Evolutionary conservation across 2,797 vertebrate genomes (phyloP).

Genomic region (Pristis pectinata): DNA sequence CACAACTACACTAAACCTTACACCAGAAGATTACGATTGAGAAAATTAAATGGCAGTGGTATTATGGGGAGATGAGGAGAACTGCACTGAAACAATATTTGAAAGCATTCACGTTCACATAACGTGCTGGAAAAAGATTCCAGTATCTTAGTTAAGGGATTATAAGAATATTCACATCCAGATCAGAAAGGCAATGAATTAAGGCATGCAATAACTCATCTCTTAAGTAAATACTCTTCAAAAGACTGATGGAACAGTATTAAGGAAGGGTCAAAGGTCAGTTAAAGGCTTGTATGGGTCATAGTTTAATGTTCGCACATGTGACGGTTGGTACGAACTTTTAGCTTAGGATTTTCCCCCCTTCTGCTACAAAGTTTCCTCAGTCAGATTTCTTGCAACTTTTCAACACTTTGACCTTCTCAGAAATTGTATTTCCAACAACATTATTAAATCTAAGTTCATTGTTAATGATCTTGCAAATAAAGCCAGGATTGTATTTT

Average conservation of each 20-base stretch:
- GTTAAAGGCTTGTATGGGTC: constrained; percentile 43
- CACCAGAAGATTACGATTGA: constrained; percentile 68
- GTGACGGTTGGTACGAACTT: constrained; percentile 27
- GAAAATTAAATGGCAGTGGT: constrained; percentile 68
- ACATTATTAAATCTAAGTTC: background rate
- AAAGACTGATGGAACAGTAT: constrained; percentile 62
- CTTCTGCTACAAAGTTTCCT: background rate
- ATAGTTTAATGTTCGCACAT: constrained; percentile 24
- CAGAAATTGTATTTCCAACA: background rate
- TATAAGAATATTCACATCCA: constrained; percentile 94
- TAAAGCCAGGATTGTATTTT: background rate
- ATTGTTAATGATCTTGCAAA: background rate
- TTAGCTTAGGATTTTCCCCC: background rate
- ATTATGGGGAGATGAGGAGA: constrained; percentile 77
- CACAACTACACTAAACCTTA: constrained; percentile 56
- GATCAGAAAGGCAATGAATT: constrained; percentile 79
- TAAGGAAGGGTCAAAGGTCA: constrained; percentile 43
- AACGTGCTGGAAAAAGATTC: constrained; percentile 61
- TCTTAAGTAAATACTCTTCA: constrained; percentile 82
- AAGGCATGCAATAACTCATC: constrained; percentile 84
- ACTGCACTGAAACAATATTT: constrained; percentile 66
- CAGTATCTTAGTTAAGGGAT: constrained; percentile 75
- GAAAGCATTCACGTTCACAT: constrained; percentile 63
- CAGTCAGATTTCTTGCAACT: background rate
- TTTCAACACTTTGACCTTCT: background rate